Evolutionary conservation across 2,888 invertebrate species (phyloP), one percentile per base, ranked within the genome.

Genomic region (Epirrhoe tristata): DNA sequence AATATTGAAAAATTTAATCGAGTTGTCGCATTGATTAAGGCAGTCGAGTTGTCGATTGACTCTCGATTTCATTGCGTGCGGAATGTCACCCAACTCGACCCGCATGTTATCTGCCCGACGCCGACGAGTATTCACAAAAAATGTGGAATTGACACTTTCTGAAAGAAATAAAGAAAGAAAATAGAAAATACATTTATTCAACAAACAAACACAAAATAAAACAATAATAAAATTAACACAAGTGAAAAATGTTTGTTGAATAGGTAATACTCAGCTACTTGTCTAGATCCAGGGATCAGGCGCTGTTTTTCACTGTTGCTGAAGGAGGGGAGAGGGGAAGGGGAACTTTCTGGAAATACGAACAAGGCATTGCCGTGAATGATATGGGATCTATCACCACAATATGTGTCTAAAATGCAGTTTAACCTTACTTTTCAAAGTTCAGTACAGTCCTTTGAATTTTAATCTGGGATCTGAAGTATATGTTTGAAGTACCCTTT

Each of bases 51-150:
- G 81, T 75, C 75, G 75, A 73, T 74, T 77, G 81, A 87, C 88
- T 88, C 88, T 88, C 87, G 83, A 77, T 88, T 87, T 87, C 88
- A 79, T 82, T 79, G 77, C 75, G 75, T 70, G 71, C 76, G 85
- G 88, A 87, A 87, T 87, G 86, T 85, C 85, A 78, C 83, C 80
- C 80, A 74, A 79, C 81, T 79, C 78, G 77, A 67, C 65, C 71
- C 66, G 70, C 66, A 55, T 69, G 69, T 69, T 67, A 69, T 34
- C 52, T 60, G 59, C 52, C 55, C 43, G 48, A 52, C 31, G 14
- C 55, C 43, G 48, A 52, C 31, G 14, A 31, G 50, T 48, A n/a
- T n/a, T n/a, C n/a, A 34, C 16, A 43, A 51, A 58, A 68, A 64
- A 61, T 54, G 34, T 60, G 51, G 64, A 64, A 61, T 51, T 58